phyloP scores from a whole-genome alignment of 1,140 invertebrate genomes.

The Zaprionus lachaisei region DNA sequence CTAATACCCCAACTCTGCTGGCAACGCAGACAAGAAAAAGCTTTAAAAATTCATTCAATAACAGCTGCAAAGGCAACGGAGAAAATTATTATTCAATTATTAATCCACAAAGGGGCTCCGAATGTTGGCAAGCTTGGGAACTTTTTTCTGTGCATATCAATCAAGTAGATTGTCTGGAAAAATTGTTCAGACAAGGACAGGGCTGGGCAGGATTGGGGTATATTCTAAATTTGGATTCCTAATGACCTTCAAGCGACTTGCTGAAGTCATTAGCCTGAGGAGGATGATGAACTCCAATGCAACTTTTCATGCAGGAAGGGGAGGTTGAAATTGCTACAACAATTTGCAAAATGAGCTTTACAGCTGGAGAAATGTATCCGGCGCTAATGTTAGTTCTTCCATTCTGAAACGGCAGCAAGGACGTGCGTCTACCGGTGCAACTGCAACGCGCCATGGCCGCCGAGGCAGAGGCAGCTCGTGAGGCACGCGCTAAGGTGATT shows the following conservation, averaged over 20 bases:
- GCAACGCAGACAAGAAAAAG: neutral
- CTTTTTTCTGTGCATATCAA: slow-evolving; percentile 8
- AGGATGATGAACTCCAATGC: neutral
- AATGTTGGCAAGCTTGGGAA: neutral
- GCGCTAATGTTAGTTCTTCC: slow-evolving; percentile 61
- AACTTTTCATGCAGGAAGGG: neutral
- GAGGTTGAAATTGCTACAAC: neutral
- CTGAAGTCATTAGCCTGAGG: neutral
- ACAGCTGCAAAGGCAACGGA: neutral
- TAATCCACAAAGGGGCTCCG: neutral
- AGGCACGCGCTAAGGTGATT: slow-evolving; percentile 93
- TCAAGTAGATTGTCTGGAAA: slow-evolving; percentile 9
- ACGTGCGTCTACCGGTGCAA: slow-evolving; percentile 94
- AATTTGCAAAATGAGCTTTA: slow-evolving; percentile 15
- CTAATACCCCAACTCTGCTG: neutral
- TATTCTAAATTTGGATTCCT: neutral
- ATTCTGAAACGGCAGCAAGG: slow-evolving; percentile 89
- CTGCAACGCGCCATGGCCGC: slow-evolving; percentile 96
- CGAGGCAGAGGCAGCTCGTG: slow-evolving; percentile 94
- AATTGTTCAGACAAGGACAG: neutral
- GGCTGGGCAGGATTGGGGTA: neutral
- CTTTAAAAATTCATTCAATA: neutral
- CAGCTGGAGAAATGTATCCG: slow-evolving; percentile 8
- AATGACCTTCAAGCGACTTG: slow-evolving; percentile 23
- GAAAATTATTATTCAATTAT: slow-evolving; percentile 3